Evolutionary conservation across 2,113 vertebrate species (phyloP).

Genomic region (Oxygymnocypris stewartii): DNA sequence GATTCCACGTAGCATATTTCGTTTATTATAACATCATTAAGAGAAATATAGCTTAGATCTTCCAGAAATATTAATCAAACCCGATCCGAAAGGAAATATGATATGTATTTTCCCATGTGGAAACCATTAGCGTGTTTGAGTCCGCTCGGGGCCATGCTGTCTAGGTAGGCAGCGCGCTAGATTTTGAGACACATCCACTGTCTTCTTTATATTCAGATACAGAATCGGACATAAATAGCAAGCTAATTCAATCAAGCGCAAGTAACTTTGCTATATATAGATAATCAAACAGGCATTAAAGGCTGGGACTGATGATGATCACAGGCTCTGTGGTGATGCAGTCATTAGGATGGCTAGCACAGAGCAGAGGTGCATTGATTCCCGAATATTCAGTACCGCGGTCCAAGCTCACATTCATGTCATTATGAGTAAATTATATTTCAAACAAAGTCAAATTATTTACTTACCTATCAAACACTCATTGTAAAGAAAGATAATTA

Average conservation of each 20-base stretch:
- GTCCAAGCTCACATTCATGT: neutral
- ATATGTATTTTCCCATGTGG: neutral
- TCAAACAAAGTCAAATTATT: neutral
- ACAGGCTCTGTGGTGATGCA: constrained; percentile 10
- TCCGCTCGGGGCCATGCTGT: neutral
- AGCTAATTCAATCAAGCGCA: neutral
- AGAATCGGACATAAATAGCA: neutral
- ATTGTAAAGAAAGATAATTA: constrained; percentile 7
- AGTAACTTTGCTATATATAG: neutral
- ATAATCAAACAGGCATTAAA: neutral
- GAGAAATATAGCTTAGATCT: neutral
- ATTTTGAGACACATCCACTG: neutral
- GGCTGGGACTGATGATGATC: neutral
- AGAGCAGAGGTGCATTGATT: neutral
- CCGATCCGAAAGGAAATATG: neutral
- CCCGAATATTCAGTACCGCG: neutral
- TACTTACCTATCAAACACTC: neutral
- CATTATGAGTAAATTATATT: neutral
- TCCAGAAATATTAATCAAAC: neutral
- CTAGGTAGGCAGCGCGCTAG: neutral
- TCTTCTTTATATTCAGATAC: neutral
- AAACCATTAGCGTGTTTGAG: neutral
- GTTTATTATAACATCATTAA: neutral
- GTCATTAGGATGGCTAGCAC: neutral
- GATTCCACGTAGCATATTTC: neutral